A percentile compares a stretch with the other conserved stretches of the same genome.
phyloP scores from a whole-genome alignment of 2,113 vertebrate genomes.

The Cichladusa arquata region DNA sequence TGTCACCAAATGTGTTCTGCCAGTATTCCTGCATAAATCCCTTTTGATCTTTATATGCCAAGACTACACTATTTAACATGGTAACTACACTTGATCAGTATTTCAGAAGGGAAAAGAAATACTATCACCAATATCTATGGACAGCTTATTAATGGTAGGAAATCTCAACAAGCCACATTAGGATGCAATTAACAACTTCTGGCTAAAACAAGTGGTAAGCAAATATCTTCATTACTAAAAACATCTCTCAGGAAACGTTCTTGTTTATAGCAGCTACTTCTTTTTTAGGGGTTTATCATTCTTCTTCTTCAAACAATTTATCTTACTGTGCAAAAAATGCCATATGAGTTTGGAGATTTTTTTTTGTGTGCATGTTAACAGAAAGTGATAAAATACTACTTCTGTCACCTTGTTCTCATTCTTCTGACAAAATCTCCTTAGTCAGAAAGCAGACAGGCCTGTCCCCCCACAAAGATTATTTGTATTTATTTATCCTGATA shows the following conservation, averaged over 20 bases:
- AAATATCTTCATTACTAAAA: background rate
- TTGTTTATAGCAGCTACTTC: background rate
- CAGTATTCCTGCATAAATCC: background rate
- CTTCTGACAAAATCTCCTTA: background rate
- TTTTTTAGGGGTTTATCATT: background rate
- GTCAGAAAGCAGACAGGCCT: background rate
- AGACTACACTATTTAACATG: background rate
- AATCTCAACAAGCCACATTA: background rate
- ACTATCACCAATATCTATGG: background rate
- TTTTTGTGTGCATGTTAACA: background rate
- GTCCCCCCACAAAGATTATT: background rate
- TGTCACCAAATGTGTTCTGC: background rate
- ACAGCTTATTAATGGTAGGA: background rate
- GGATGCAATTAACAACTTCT: background rate
- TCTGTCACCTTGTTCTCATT: background rate
- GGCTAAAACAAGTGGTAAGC: background rate
- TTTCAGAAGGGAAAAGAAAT: background rate
- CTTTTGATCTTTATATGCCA: background rate
- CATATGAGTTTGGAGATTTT: rapidly evolving
- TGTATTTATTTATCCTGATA: background rate
- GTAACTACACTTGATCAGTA: background rate
- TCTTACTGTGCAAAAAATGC: background rate
- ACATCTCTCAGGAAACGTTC: background rate
- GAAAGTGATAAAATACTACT: background rate
- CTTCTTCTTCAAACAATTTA: background rate